Conservation (phyloP, 2,113 vertebrate genomes). For the Nyctereutes procyonoides region DNA sequence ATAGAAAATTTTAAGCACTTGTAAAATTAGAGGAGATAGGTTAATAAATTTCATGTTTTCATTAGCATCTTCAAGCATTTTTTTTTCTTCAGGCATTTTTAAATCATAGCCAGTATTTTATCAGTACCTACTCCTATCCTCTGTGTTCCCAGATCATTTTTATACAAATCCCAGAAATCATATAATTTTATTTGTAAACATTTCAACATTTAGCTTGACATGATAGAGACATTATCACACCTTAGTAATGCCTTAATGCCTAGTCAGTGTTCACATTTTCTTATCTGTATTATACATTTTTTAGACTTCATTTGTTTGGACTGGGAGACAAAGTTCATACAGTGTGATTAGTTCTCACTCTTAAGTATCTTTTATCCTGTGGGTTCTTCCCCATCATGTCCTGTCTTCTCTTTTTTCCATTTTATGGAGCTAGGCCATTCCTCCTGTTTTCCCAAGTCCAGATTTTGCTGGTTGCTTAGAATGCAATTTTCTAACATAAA, state of each 20-base stretch:
- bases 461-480: not conserved
- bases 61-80: not conserved
- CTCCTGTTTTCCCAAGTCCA: not conserved
- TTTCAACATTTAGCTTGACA: not conserved
- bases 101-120: not conserved
- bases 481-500: not conserved
- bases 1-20: not conserved
- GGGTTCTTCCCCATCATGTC: not conserved
- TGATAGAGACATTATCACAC: not conserved
- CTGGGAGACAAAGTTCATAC: not conserved
- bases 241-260: not conserved
- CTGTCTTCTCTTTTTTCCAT: not conserved
- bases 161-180: not conserved
- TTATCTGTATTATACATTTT: not conserved
- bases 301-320: not conserved
- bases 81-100: not conserved
- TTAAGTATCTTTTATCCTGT: not conserved
- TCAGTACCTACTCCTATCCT: not conserved
- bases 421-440: not conserved
- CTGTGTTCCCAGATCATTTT: not conserved
- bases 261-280: not conserved
- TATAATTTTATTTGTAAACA: not conserved
- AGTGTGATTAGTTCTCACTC: not conserved
- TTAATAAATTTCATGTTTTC: not conserved
- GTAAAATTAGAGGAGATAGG: not conserved